phyloP scores from a whole-genome alignment of 2,797 vertebrate species.

The Luscinia megarhynchos region DNA sequence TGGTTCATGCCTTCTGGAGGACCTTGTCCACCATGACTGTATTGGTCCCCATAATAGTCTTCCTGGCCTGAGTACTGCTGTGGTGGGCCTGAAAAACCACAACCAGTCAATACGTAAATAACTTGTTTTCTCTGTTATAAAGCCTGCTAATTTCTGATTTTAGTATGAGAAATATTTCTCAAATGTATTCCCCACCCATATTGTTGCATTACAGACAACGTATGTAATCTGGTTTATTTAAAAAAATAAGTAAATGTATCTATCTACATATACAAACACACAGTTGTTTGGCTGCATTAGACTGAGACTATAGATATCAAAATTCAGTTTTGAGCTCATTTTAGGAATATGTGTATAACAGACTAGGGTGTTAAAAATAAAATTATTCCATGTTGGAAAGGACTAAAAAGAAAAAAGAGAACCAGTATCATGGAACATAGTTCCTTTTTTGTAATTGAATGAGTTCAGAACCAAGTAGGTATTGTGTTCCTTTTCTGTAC shows the following conservation, averaged over 20 bases:
- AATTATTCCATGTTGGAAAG: background rate
- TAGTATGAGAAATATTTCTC: constrained; percentile 66
- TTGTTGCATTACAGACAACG: constrained; percentile 55
- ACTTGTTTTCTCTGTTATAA: constrained; percentile 71
- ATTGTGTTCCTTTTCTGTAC: constrained; percentile 5
- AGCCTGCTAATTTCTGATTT: constrained; percentile 62
- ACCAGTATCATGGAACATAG: background rate
- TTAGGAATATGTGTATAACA: constrained; percentile 14
- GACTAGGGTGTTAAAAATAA: constrained; percentile 18
- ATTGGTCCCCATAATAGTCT: constrained; percentile 99
- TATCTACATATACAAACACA: background rate
- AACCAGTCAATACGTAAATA: constrained; percentile 80
- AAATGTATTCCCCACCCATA: constrained; percentile 65
- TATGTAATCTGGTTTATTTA: constrained; percentile 26
- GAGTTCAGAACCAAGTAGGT: constrained; percentile 5
- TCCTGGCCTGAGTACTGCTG: constrained; percentile 99
- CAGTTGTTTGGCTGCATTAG: background rate
- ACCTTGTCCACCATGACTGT: constrained; percentile 99
- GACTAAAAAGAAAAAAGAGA: background rate
- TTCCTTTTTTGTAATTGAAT: background rate
- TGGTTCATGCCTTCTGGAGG: constrained; percentile 97
- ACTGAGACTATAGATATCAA: background rate
- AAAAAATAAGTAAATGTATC: background rate
- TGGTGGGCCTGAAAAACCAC: constrained; percentile 96
- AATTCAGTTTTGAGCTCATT: constrained; percentile 5